Conservation (phyloP, 2,797 vertebrate species). For the Chelon labrosus region DNA sequence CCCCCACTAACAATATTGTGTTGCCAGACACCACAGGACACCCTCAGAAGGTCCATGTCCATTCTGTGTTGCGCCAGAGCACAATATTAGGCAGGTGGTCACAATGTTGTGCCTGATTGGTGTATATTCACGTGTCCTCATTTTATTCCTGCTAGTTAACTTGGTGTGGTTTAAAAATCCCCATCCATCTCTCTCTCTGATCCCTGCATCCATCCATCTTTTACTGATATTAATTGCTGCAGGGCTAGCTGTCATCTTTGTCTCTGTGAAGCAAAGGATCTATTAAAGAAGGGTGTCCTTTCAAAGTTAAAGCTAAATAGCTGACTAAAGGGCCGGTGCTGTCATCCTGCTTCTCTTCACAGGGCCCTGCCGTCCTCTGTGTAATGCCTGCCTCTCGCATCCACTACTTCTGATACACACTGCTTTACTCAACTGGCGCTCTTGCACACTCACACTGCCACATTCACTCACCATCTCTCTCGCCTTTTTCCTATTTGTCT, state of each 20-base stretch:
- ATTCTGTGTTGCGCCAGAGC: too few species aligned
- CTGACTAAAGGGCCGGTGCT: conserved; percentile 71
- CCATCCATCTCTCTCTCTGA: conserved; percentile 56
- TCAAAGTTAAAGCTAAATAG: conserved; percentile 79
- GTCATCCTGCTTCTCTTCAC: conserved; percentile 68
- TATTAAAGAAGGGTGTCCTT: conserved; percentile 75
- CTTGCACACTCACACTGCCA: conserved; percentile 67
- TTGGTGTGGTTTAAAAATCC: conserved; percentile 40
- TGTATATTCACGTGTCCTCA: conserved; percentile 10
- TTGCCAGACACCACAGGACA: too few species aligned
- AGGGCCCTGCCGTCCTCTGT: conserved; percentile 52
- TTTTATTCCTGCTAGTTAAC: conserved; percentile 30
- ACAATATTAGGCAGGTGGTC: too few species aligned
- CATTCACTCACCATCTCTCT: conserved; percentile 58
- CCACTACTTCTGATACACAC: conserved; percentile 56
- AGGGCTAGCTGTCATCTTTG: conserved; percentile 71
- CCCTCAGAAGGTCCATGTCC: too few species aligned
- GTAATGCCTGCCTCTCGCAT: conserved; percentile 53
- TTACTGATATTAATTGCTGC: conserved; percentile 75
- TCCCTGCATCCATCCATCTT: conserved; percentile 63
- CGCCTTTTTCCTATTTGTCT: conserved; percentile 18
- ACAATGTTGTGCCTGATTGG: too few species aligned
- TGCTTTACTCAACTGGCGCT: conserved; percentile 51
- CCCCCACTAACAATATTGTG: too few species aligned
- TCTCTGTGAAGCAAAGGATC: conserved; percentile 64